These are phyloP conservation scores for Solenopsis invicta DNA, from an alignment of 1,140 invertebrate species.

Conservation along the genomic window DNA sequence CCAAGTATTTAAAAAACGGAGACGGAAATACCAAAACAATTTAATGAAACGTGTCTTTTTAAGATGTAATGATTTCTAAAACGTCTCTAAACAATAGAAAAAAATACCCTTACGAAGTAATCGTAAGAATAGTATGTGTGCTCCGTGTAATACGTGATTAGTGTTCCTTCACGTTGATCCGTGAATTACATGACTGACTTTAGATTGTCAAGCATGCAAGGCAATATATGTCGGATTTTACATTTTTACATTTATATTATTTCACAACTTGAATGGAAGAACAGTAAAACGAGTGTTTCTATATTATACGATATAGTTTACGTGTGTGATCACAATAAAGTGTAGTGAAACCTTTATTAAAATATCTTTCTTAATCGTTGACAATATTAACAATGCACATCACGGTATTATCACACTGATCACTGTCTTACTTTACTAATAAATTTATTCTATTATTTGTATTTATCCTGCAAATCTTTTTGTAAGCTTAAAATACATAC, in stretches of 20 bases:
- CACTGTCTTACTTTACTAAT: neutral
- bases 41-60: too few species aligned
- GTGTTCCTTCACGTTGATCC: neutral
- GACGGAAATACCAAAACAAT: too few species aligned
- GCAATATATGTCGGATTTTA: neutral
- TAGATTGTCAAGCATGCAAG: constrained; percentile 4
- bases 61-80: neutral
- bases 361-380: constrained; percentile 3
- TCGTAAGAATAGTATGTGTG: constrained; percentile 17
- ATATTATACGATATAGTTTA: neutral
- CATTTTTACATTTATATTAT: neutral
- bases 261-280: neutral
- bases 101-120: constrained; percentile 25
- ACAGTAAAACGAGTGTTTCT: constrained; percentile 13
- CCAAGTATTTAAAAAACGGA: too few species aligned
- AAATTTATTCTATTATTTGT: constrained; percentile 36
- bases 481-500: neutral
- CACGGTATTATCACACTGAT: constrained; percentile 43
- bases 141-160: neutral
- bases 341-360: constrained; percentile 34
- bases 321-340: neutral
- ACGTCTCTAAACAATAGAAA: constrained; percentile 19
- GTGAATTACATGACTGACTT: neutral
- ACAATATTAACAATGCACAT: constrained; percentile 32
- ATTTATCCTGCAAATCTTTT: constrained; percentile 22